These are phyloP conservation scores for Nezara viridula DNA, from an alignment of 2,888 invertebrate genomes.

Conservation along the genomic window DNA sequence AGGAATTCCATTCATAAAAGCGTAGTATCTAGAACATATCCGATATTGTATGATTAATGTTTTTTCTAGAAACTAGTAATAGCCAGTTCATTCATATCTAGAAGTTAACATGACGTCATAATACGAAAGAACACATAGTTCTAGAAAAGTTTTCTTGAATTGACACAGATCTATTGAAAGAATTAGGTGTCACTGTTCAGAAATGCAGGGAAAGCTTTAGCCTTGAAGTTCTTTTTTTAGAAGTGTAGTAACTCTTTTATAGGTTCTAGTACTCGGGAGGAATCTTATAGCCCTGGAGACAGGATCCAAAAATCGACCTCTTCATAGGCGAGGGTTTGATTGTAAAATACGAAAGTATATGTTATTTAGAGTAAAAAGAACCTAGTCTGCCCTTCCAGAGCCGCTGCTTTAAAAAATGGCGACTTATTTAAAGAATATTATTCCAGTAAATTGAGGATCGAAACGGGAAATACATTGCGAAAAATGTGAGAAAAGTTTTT, in stretches of 20 bases:
- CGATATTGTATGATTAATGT: neutral
- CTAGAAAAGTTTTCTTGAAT: no score
- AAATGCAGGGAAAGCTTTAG: neutral
- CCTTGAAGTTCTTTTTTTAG: conserved; percentile 26
- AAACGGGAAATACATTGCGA: no score
- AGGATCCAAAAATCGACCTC: no score
- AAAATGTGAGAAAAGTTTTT: no score
- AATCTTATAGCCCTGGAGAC: no score
- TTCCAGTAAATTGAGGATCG: no score
- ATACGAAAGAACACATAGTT: neutral
- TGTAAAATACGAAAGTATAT: no score
- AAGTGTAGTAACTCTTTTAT: conserved; percentile 19
- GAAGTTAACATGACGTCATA: neutral
- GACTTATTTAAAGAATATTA: no score
- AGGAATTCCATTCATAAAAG: neutral
- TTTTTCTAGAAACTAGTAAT: neutral
- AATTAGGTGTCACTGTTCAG: neutral
- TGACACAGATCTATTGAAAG: neutral
- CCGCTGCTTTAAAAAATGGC: no score
- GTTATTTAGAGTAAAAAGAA: no score
- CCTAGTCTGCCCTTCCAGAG: no score
- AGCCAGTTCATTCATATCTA: neutral
- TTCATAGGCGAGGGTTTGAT: no score
- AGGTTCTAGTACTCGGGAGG: neutral
- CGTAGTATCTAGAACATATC: neutral